Percentiles rank a stretch among this genome's conserved stretches.
These are phyloP conservation scores for Hippocampus mohnikei DNA, from an alignment of 2,113 vertebrate species.

Conservation along the genomic window DNA sequence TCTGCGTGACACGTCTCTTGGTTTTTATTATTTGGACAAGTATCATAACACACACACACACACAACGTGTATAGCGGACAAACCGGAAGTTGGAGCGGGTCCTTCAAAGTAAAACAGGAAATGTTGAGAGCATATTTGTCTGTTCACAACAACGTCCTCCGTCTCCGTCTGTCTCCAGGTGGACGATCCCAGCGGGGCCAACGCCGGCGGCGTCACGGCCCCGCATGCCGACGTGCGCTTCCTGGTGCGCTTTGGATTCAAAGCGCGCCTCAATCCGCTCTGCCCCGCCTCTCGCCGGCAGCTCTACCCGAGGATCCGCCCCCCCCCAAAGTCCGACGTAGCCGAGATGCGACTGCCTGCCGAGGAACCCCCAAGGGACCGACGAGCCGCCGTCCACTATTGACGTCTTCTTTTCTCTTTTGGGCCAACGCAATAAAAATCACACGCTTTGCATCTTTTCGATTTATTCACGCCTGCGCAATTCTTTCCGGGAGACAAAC, in stretches of 20 bases:
- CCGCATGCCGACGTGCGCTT: conserved; percentile 93
- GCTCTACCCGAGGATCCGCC: conserved; percentile 92
- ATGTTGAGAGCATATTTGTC: too few relatives aligned
- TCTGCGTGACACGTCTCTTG: too few relatives aligned
- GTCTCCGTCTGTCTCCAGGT: conserved; percentile 69
- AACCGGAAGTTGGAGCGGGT: neutral
- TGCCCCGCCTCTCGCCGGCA: conserved; percentile 37
- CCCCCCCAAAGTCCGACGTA: conserved; percentile 87
- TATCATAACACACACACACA: too few relatives aligned
- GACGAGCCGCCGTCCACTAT: neutral
- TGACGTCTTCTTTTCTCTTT: neutral
- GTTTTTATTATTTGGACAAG: too few relatives aligned
- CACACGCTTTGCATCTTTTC: neutral
- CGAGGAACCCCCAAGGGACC: neutral
- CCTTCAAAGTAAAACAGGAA: too few relatives aligned
- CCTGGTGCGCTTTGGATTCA: conserved; percentile 91
- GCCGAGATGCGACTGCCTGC: neutral
- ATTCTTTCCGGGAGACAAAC: neutral
- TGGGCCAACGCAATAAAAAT: neutral
- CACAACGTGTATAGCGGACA: too few relatives aligned
- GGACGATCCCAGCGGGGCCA: conserved; percentile 90
- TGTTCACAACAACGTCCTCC: too few relatives aligned
- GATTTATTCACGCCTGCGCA: too few relatives aligned
- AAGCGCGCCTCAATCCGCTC: conserved; percentile 38
- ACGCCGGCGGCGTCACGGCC: conserved; percentile 93